Evolutionary conservation across 2,888 invertebrate genomes (phyloP), one percentile per base, ranked within the genome.

Genomic region (Synanthedon vespiformis): DNA sequence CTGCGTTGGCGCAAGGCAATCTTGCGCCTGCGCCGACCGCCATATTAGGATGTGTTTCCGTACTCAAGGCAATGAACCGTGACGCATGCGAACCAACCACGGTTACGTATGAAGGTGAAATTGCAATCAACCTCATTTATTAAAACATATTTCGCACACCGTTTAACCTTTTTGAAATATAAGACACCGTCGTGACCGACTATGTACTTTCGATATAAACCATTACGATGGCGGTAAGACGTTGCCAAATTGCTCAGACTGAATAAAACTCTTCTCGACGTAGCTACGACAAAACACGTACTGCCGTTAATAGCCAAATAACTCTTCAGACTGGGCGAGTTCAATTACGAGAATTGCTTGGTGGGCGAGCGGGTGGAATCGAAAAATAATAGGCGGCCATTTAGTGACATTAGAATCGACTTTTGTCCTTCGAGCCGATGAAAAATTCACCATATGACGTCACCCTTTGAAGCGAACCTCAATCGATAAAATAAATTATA

Each of bases 1-100:
- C 59, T 74, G 81, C 80, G 80, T 81, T 63, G 82, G 81, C 81
- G 80, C 84, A 82, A 82, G 80, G 79, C 72, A 68, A 81, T 74
- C 80, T 72, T 70, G 78, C 67, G 72, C 67, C 68, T 68, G 73
- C 67, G 72, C 67, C 65, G 65, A 63, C 59, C 64, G 67, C 86
- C 86, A 80, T 85, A 87, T 85, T 82, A 80, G 85, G 86, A 77
- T 74, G 74, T 76, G 79, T 80, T 80, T 81, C 77, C 77, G 78
- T 69, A 77, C 66, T 81, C 82, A 83, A 84, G 84, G 85, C 85
- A 81, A 80, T 84, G 85, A 86, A 84, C 86, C 82, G 74, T 81
- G 80, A 83, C 85, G 76, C 78, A 75, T 65, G 68, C 70, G 66
- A 61, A 58, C 63, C 62, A 61, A 61, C 62, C 66, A 67, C 63